phyloP scores from a whole-genome alignment of 2,797 vertebrate genomes.

The Aulostomus chinensis region DNA sequence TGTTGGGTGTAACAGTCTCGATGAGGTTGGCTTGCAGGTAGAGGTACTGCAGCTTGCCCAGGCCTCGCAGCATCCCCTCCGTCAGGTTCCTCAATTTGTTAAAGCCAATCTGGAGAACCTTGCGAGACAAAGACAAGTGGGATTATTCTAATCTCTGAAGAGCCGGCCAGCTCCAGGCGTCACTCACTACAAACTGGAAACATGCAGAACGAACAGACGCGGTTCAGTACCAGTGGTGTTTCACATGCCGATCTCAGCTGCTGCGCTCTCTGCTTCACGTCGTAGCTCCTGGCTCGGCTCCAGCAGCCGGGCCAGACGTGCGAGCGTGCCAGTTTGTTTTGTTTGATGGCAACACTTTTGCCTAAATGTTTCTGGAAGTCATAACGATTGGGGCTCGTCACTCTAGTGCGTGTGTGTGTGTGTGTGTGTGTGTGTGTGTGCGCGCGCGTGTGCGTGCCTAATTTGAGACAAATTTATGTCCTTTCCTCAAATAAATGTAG shows the following conservation, averaged over 20 bases:
- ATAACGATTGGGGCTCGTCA: no score
- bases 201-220: constrained; percentile 53
- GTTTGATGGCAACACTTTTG: no score
- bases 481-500: no score
- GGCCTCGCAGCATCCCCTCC: constrained; percentile 93
- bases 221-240: constrained; percentile 50
- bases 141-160: constrained; percentile 72
- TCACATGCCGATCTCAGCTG: constrained; percentile 63
- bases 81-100: constrained; percentile 96
- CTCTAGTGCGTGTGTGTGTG: neutral
- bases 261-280: constrained; percentile 45
- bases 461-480: no score
- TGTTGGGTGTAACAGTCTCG: constrained; percentile 92
- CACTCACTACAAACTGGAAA: constrained; percentile 49
- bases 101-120: constrained; percentile 97
- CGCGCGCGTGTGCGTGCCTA: constrained; percentile 2
- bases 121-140: constrained; percentile 76
- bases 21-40: constrained; percentile 99
- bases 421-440: constrained; percentile 1
- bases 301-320: constrained; percentile 39
- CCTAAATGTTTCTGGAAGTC: no score
- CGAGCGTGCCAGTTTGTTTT: constrained; percentile 52
- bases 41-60: constrained; percentile 96
- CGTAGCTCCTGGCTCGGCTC: constrained; percentile 52
- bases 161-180: constrained; percentile 31